Percentiles rank a stretch among this genome's conserved stretches.
Conservation (phyloP, 37 sponge, comb jelly and placozoan species). For the Theonella swinhoei region DNA sequence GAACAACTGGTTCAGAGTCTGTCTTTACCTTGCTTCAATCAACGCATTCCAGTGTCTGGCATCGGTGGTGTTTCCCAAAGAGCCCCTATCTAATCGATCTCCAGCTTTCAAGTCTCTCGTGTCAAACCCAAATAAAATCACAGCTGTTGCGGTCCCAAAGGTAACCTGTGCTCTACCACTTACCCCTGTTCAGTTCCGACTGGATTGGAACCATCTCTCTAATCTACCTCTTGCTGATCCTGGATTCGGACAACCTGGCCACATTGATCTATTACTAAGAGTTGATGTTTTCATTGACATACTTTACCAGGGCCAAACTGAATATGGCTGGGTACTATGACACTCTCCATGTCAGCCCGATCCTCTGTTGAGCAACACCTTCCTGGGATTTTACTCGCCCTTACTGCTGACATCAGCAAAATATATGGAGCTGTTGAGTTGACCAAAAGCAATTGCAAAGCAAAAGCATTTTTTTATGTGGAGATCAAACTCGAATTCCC, state of each 20-base stretch:
- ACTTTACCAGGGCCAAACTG: slow-evolving; percentile 47
- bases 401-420: slow-evolving; percentile 53
- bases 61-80: slow-evolving; percentile 45
- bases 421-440: slow-evolving; percentile 51
- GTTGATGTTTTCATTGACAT: slow-evolving; percentile 35
- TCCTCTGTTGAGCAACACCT: no score
- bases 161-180: slow-evolving; percentile 45
- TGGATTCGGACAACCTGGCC: slow-evolving; percentile 39
- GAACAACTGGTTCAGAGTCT: slow-evolving; percentile 47
- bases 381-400: no score
- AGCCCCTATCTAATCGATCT: slow-evolving; percentile 25
- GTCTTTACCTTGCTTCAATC: slow-evolving; percentile 28
- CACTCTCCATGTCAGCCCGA: slow-evolving; percentile 43
- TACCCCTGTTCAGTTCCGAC: slow-evolving; percentile 34
- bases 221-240: slow-evolving; percentile 40
- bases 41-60: slow-evolving; percentile 42
- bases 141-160: slow-evolving; percentile 45
- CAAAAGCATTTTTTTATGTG: slow-evolving; percentile 38
- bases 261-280: slow-evolving; percentile 41
- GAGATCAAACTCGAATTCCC: slow-evolving; percentile 12
- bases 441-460: slow-evolving; percentile 20
- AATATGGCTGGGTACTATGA: slow-evolving; percentile 56
- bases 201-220: slow-evolving; percentile 39
- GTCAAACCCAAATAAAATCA: slow-evolving; percentile 17
- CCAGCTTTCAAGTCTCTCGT: slow-evolving; percentile 29